A percentile compares a stretch with the other conserved stretches of the same genome.
phyloP scores from a whole-genome alignment of 2,888 invertebrate genomes.

The Adelognathus sp. region DNA sequence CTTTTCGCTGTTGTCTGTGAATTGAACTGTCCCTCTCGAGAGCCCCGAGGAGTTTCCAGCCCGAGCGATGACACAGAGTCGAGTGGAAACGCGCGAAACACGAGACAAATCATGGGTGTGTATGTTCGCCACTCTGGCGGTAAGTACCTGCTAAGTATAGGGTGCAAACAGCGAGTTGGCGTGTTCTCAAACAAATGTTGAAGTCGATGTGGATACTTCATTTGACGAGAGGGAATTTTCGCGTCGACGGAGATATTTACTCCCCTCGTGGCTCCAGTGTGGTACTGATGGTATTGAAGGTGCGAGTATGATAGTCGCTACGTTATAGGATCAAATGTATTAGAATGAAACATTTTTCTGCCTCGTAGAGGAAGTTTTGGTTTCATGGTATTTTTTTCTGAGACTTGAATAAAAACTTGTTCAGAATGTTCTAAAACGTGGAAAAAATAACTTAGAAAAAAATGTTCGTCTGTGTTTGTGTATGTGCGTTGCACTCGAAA shows the following conservation, averaged over 20 bases:
- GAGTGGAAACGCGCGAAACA: slow-evolving; percentile 2
- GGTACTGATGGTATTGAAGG: too few relatives aligned
- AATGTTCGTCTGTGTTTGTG: too few relatives aligned
- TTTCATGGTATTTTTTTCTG: too few relatives aligned
- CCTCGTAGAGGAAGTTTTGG: too few relatives aligned
- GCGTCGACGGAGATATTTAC: not conserved
- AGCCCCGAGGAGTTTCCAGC: not conserved
- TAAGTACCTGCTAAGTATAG: slow-evolving; percentile 32
- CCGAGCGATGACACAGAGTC: not conserved
- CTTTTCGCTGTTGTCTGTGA: slow-evolving; percentile 10
- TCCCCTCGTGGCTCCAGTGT: too few relatives aligned
- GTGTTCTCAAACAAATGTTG: slow-evolving; percentile 37
- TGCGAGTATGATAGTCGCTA: too few relatives aligned
- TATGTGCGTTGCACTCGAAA: too few relatives aligned
- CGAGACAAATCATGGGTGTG: not conserved
- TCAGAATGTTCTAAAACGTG: too few relatives aligned
- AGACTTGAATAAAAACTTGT: too few relatives aligned
- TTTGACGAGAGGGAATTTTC: not conserved
- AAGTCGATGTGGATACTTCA: slow-evolving; percentile 4
- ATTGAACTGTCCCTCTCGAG: slow-evolving; percentile 6
- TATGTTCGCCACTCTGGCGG: slow-evolving; percentile 14
- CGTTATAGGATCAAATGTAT: too few relatives aligned
- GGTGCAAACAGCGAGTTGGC: slow-evolving; percentile 37
- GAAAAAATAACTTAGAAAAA: too few relatives aligned
- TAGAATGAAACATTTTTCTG: too few relatives aligned